Evolutionary conservation across 2,888 invertebrate genomes (phyloP).

Genomic region (Agrotis puta): DNA sequence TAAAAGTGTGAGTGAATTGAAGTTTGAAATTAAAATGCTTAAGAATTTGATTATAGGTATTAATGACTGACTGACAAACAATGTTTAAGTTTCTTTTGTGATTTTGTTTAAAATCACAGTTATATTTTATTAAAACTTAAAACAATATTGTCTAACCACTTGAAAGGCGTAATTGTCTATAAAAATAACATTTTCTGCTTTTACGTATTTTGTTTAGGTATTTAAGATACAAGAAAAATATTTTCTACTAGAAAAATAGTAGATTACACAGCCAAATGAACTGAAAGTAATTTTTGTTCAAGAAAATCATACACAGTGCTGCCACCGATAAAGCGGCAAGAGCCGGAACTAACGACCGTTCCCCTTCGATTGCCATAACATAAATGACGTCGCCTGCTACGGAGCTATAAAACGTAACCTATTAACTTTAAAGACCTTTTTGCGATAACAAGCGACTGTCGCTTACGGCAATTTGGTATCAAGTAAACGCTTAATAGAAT

Average conservation of each 20-base stretch:
- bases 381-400: conserved; percentile 69
- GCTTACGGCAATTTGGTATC: conserved; percentile 70
- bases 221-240: background rate
- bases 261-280: conserved; percentile 22
- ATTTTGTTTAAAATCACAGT: background rate
- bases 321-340: conserved; percentile 73
- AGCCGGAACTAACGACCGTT: conserved; percentile 75
- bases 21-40: background rate
- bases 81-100: background rate
- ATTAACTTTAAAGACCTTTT: conserved; percentile 74
- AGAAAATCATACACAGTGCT: conserved; percentile 72
- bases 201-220: background rate
- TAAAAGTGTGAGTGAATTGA: background rate
- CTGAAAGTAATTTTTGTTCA: conserved; percentile 31
- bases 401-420: conserved; percentile 78
- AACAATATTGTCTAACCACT: background rate
- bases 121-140: background rate
- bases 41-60: background rate
- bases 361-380: conserved; percentile 63
- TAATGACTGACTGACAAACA: no score
- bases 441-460: conserved; percentile 64
- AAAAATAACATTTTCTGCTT: background rate
- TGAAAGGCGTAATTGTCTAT: background rate
- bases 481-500: conserved; percentile 48
- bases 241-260: conserved; percentile 4